phyloP scores from a whole-genome alignment of 2,113 vertebrate species.

The Irena cyanogastra region DNA sequence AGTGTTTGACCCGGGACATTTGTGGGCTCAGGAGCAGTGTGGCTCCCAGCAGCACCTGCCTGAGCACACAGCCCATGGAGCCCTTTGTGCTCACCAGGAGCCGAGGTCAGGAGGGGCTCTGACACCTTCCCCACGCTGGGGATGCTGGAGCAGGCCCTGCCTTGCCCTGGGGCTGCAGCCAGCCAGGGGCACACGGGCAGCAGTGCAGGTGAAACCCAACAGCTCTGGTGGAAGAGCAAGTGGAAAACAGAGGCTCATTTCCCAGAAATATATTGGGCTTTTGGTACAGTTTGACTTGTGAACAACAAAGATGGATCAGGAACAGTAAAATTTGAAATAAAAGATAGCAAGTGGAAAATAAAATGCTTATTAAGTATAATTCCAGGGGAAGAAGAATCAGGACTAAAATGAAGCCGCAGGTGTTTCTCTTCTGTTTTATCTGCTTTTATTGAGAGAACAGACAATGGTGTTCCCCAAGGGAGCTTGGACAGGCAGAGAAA shows the following conservation, averaged over 20 bases:
- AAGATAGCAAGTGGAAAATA: neutral
- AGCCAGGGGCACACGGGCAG: rapidly evolving
- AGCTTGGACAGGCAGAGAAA: neutral
- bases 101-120: neutral
- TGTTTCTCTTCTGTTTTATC: neutral
- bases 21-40: neutral
- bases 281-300: neutral
- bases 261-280: neutral
- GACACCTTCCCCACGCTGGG: neutral
- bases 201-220: neutral
- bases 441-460: neutral
- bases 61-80: rapidly evolving
- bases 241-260: neutral
- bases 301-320: neutral
- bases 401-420: neutral
- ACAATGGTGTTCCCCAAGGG: neutral
- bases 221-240: neutral
- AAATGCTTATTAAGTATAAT: conserved; percentile 23
- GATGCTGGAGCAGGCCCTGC: too few relatives aligned
- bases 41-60: neutral
- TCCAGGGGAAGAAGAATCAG: neutral
- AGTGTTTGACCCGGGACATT: rapidly evolving
- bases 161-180: neutral
- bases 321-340: neutral
- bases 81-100: neutral